Evolutionary conservation across 2,888 invertebrate genomes (phyloP), one percentile per base, ranked within the genome.

Genomic region (Tuta absoluta): DNA sequence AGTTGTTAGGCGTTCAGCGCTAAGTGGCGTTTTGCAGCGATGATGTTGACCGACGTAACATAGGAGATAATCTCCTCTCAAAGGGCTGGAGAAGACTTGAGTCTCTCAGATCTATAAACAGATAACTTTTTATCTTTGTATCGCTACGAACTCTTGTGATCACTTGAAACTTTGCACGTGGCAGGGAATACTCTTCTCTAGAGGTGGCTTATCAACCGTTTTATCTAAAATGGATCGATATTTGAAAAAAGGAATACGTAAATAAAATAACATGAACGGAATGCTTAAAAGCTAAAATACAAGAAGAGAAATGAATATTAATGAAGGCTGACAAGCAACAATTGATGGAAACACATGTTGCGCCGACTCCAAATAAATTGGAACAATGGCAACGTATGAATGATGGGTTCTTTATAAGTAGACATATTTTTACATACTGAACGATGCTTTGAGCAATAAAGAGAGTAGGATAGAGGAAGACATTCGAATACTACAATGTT

Each of bases 251-350:
- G 14, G 41, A 28, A 28, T 33, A 33, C 8, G 45, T 17, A 45
- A 45, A 11, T 7, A n/a, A 45, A 45, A 45, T 45, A n/a, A 45
- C n/a, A 45, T 45, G 11, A 11, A 33, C 33, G 33, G n/a, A 45
- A 45, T 17, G 17, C 33, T 1, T 33, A 33, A 33, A n/a, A 45
- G n/a, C 5, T n/a, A 17, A 45, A 17, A 45, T 45, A 45, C n/a
- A 45, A 45, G 17, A 17, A 17, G 45, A 45, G n/a, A 17, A 45
- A 45, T 45, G 45, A 45, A 45, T 45, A 45, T 45, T 45, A 45
- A 45, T 45, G 45, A n/a, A 45, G n/a, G 45, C 45, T 45, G 45
- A 45, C 45, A 45, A 45, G 45, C 45, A 45, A 5, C n/a, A 45
- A 45, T 17, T n/a, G 45, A 45, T 45, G 45, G 17, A 45, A n/a